Evolutionary conservation across 2,888 invertebrate species (phyloP).

Genomic region (Toxonevra muliebris): DNA sequence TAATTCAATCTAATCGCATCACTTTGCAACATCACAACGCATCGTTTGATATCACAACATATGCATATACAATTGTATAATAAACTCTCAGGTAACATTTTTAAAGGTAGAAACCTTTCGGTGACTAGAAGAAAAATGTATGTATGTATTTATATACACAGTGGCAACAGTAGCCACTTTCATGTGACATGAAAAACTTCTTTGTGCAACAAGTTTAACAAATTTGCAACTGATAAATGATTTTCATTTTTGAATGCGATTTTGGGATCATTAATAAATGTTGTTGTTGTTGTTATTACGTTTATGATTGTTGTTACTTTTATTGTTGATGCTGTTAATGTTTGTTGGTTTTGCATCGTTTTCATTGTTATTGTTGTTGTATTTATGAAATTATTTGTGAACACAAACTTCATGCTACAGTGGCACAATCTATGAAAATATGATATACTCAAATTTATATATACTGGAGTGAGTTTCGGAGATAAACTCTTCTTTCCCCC

Average conservation of each 20-base stretch:
- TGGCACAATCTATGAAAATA: too few relatives aligned
- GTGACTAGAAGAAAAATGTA: too few relatives aligned
- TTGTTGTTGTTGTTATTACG: conserved; percentile 37
- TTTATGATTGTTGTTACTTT: conserved; percentile 27
- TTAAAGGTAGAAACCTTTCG: too few relatives aligned
- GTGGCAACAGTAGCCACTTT: conserved; percentile 48
- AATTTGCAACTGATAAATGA: conserved; percentile 60
- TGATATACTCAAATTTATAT: too few relatives aligned
- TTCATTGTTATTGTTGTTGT: conserved; percentile 21
- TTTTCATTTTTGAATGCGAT: conserved; percentile 49
- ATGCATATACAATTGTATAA: too few relatives aligned
- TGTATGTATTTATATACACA: background rate
- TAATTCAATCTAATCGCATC: too few relatives aligned
- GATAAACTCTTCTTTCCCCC: too few relatives aligned
- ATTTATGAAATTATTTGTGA: background rate
- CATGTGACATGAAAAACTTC: conserved; percentile 62
- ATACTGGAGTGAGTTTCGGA: too few relatives aligned
- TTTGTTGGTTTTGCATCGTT: conserved; percentile 28
- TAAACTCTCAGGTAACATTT: too few relatives aligned
- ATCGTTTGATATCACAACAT: too few relatives aligned
- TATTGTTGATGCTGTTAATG: conserved; percentile 26
- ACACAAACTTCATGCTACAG: too few relatives aligned
- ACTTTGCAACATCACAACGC: too few relatives aligned
- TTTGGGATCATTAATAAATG: conserved; percentile 57
- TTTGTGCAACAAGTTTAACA: conserved; percentile 60